Conservation (phyloP, 1,140 invertebrate species). For the Nasonia vitripennis region DNA sequence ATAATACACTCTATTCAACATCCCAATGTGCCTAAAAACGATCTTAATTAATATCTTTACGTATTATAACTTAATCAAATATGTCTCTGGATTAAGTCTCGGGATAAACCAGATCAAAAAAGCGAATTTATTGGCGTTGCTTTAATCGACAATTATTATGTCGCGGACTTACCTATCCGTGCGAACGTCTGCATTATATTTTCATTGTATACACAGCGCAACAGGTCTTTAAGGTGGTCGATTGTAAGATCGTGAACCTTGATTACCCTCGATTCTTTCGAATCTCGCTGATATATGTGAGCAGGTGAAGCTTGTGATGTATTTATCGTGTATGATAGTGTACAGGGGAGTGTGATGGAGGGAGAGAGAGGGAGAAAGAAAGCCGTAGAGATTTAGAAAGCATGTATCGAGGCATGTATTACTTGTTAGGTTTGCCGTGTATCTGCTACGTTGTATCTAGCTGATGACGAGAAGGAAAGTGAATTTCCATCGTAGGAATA, state of each 20-base stretch:
- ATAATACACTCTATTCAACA: conserved; percentile 26
- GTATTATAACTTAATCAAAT: conserved; percentile 43
- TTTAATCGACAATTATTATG: not conserved
- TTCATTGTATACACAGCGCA: not conserved
- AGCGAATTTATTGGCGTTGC: not conserved
- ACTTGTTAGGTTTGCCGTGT: not conserved
- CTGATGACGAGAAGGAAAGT: not conserved
- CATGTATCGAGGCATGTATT: not conserved
- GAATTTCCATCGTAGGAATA: not conserved
- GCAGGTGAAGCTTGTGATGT: conserved; percentile 13
- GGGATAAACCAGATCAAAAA: conserved; percentile 44
- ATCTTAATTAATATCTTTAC: conserved; percentile 30
- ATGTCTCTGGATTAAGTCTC: conserved; percentile 25
- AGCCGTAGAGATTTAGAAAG: not conserved
- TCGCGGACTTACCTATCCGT: not conserved
- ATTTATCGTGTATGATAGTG: conserved; percentile 48
- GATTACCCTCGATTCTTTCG: not conserved
- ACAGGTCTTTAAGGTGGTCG: not conserved
- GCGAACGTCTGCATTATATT: not conserved
- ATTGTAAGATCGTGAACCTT: not conserved
- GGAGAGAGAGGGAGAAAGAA: not conserved
- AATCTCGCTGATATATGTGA: not conserved
- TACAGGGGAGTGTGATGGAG: conserved; percentile 2
- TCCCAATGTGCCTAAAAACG: conserved; percentile 59
- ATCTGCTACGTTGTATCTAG: not conserved